Evolutionary conservation across 2,888 invertebrate genomes (phyloP).

Genomic region (Drosophila mimica): DNA sequence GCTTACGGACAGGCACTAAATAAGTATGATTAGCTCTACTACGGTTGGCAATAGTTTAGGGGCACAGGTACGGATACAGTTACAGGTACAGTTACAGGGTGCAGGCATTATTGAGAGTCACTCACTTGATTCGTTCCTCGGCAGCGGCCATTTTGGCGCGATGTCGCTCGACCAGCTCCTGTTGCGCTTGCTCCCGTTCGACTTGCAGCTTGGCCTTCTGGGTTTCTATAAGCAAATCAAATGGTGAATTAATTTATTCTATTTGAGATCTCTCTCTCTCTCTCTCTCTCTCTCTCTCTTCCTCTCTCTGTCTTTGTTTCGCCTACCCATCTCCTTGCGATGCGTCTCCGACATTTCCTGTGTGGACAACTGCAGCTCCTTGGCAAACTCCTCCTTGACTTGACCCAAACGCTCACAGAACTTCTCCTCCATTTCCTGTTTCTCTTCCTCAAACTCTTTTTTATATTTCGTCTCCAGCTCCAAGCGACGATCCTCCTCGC

Average conservation of each 20-base stretch:
- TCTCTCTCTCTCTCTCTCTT: not conserved
- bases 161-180: conserved; percentile 86
- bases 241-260: not conserved
- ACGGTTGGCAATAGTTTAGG: conserved; percentile 24
- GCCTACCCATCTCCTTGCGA: conserved; percentile 89
- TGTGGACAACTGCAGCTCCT: conserved; percentile 84
- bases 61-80: not conserved
- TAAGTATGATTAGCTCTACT: not conserved
- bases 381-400: conserved; percentile 84
- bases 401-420: conserved; percentile 88
- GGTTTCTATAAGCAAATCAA: conserved; percentile 56
- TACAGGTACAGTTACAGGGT: not conserved
- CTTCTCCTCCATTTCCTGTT: conserved; percentile 90
- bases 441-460: conserved; percentile 88
- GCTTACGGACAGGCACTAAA: conserved; percentile 9
- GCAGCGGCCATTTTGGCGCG: conserved; percentile 84
- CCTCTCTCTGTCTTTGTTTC: not conserved
- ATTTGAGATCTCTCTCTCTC: no score
- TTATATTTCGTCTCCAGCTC: conserved; percentile 79
- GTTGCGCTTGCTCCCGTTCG: conserved; percentile 87
- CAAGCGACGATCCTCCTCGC: conserved; percentile 83
- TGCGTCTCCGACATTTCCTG: conserved; percentile 89
- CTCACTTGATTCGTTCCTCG: conserved; percentile 86
- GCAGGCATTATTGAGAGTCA: conserved; percentile 14
- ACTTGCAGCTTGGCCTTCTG: conserved; percentile 87